Evolutionary conservation across 2,113 vertebrate species (phyloP), one percentile per base, ranked within the genome.

Genomic region (Leptocoma aspasia): DNA sequence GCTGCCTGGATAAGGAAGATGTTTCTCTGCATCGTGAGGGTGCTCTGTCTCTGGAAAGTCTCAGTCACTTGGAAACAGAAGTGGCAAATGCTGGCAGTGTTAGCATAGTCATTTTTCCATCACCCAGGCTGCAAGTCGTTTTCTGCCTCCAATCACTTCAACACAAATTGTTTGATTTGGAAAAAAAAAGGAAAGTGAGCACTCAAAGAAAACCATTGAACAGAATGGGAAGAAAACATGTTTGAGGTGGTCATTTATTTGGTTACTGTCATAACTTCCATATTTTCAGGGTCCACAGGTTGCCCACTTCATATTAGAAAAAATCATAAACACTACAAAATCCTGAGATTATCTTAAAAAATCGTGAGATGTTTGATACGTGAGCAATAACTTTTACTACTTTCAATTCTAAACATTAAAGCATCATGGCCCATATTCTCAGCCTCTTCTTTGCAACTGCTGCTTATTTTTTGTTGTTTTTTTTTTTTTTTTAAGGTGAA

Each of bases 11-110:
- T 89, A 68, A 63, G 82, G 72, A 78, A 71, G 72, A 20, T 84
- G 26, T 76, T 82, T 75, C 91, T 91, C 41, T 15, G 8, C 44
- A 45, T 60, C 1, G 0, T 1, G 2, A 86, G 81, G 80, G 39
- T 92, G 57, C 52, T 92, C 72, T 92, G 83, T 41, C 72, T 96
- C 91, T 95, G 96, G 91, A 89, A 97, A 95, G 61, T 92, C 83
- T 83, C 91, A 57, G 81, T 85, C 77, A 91, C 69, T 86, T 78
- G 91, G 83, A 94, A 95, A 79, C 20, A 95, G 64, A 89, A 71
- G 60, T 92, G 89, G 41, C 77, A 94, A 92, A 86, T 28, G 33
- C 65, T 96, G 73, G 89, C 61, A 64, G 61, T 44, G 31, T 45
- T 35, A 60, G 11, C 50, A 41, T 14, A 87, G 53, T 53, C 15